These are phyloP conservation scores for Yponomeuta sedellus DNA, from an alignment of 2,888 invertebrate species.

Conservation along the genomic window DNA sequence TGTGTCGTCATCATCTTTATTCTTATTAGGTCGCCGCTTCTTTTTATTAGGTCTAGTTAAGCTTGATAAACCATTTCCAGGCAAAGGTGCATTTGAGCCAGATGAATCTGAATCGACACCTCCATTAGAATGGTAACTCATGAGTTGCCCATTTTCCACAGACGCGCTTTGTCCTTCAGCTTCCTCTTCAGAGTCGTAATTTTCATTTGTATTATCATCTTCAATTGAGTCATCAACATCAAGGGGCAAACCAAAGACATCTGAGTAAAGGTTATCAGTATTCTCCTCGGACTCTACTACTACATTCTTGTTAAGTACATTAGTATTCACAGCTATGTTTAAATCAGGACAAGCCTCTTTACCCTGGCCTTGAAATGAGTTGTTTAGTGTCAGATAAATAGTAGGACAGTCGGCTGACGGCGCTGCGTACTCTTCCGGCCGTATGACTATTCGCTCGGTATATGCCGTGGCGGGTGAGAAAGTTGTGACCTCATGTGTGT, in stretches of 20 bases:
- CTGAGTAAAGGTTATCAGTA: constrained; percentile 47
- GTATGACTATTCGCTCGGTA: constrained; percentile 65
- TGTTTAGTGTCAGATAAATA: constrained; percentile 74
- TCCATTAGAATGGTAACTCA: constrained; percentile 50
- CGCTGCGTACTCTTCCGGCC: constrained; percentile 65
- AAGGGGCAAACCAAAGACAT: constrained; percentile 49
- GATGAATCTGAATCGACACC: constrained; percentile 37
- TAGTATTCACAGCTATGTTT: constrained; percentile 82
- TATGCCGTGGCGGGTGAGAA: constrained; percentile 56
- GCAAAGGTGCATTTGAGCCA: constrained; percentile 23
- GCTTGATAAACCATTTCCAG: constrained; percentile 24
- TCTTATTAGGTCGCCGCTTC: constrained; percentile 20
- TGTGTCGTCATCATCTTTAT: constrained; percentile 50
- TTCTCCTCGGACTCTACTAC: constrained; percentile 66
- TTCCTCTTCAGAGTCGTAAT: constrained; percentile 46
- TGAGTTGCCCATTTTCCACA: constrained; percentile 47
- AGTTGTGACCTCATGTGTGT: constrained; percentile 58
- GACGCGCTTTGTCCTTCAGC: constrained; percentile 49
- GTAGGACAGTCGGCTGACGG: constrained; percentile 72
- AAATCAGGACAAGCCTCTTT: constrained; percentile 82
- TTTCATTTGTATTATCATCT: constrained; percentile 44
- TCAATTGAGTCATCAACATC: constrained; percentile 39
- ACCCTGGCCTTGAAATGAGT: constrained; percentile 70
- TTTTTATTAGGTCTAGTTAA: constrained; percentile 33
- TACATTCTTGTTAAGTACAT: constrained; percentile 78